Base-by-base conservation (phyloP, 2,113 vertebrate species). In the Dromaius novaehollandiae region DNA sequence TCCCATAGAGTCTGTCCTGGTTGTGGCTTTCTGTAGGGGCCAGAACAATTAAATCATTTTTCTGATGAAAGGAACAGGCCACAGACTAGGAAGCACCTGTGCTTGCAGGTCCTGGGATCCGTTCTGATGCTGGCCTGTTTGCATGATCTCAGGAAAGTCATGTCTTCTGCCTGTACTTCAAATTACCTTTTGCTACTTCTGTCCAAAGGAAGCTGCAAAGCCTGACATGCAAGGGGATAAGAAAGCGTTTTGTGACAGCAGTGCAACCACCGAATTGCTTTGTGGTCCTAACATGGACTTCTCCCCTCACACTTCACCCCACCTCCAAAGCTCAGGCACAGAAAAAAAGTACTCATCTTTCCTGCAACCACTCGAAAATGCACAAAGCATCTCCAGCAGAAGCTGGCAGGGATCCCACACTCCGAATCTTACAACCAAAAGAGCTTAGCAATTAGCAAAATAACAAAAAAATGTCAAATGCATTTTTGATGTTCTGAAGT, bases 371-470 rank as follows among this genome's bases (percentile, higher is more conserved):
- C 58, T 42, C 4, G 0, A 25, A 38, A 71, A 88, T 71, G 64
- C 0, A 0, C 26, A 0, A 82, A 32, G 66, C 75, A 55, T 32
- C 5, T 0, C 83, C 11, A 5, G 80, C 48, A 78, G 75, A 61
- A 68, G 14, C 69, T 92, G 89, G 91, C 86, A 92, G 38, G 7
- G 14, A 89, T 93, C 84, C 88, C 82, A 50, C 84, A 74, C 77
- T 56, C 92, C 3, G 5, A 94, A 81, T 4, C 71, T 81, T 76
- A 81, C 13, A 79, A 96, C 60, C 42, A 70, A 92, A 95, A 88
- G 70, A 96, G 86, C 56, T 66, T 77, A 82, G 96, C 95, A 97
- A 97, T 98, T 98, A 98, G 90, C 92, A 95, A 95, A 97, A 96
- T 68, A 96, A 96, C 65, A 86, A 84, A 42, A 92, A 91, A 94